phyloP scores from a whole-genome alignment of 2,113 vertebrate genomes.

The Rhinolophus sinicus region DNA sequence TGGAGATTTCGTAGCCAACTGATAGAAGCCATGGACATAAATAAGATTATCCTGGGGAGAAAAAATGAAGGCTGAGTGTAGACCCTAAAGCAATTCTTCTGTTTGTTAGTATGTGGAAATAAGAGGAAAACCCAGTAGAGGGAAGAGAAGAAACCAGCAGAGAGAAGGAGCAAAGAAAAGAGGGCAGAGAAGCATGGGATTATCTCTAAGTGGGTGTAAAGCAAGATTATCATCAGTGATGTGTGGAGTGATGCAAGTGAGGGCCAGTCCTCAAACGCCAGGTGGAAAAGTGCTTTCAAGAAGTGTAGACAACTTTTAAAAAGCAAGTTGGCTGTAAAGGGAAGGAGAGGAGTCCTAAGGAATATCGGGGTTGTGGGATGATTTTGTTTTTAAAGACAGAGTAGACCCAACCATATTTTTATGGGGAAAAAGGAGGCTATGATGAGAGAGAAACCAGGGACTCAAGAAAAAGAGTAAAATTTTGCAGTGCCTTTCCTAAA shows the following conservation, averaged over 20 bases:
- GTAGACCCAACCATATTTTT: neutral
- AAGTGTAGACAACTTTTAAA: neutral
- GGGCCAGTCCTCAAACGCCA: neutral
- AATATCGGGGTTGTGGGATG: neutral
- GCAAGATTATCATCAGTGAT: neutral
- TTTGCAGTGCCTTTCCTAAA: neutral
- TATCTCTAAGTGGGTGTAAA: fast-evolving
- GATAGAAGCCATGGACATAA: too few relatives aligned
- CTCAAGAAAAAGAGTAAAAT: neutral
- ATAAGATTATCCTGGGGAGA: too few relatives aligned
- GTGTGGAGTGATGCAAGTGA: fast-evolving
- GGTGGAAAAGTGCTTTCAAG: neutral
- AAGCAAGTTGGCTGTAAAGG: neutral
- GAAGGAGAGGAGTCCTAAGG: neutral
- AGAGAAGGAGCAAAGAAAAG: neutral
- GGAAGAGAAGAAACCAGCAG: neutral
- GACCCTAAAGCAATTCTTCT: fast-evolving
- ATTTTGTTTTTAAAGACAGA: neutral
- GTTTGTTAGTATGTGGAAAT: fast-evolving
- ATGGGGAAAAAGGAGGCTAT: neutral
- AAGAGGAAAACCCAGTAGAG: neutral
- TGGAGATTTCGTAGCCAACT: neutral
- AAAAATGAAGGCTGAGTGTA: neutral
- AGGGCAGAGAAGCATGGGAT: too few relatives aligned
- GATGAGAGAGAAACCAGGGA: neutral